Conservation (phyloP, 2,888 invertebrate species). For the Lasioglossum marginatum region DNA sequence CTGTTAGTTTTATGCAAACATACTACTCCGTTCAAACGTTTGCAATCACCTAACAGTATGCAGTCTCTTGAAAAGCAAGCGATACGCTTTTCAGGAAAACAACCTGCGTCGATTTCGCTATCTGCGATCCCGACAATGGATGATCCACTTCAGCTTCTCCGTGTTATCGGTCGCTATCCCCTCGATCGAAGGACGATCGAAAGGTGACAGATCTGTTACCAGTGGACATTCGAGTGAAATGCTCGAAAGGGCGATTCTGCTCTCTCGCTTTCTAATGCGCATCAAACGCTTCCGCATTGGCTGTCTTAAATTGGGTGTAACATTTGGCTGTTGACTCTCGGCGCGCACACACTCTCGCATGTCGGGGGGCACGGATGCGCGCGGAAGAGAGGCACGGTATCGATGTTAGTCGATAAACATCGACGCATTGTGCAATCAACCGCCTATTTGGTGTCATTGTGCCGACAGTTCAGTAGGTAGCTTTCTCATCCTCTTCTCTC, state of each 20-base stretch:
- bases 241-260: conserved; percentile 65
- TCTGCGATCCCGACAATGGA: not conserved
- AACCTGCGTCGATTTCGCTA: not conserved
- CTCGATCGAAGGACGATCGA: conserved; percentile 15
- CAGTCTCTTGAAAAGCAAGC: not conserved
- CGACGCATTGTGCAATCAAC: conserved; percentile 84
- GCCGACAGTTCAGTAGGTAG: conserved; percentile 79
- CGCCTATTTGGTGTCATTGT: conserved; percentile 84
- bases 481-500: conserved; percentile 78
- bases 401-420: conserved; percentile 84
- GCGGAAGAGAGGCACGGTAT: conserved; percentile 71
- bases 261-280: conserved; percentile 77
- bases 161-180: not conserved
- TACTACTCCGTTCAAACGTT: not conserved
- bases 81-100: not conserved
- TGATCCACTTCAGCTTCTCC: not conserved
- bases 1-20: not conserved
- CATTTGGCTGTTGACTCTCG: conserved; percentile 82
- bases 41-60: not conserved
- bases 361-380: conserved; percentile 18
- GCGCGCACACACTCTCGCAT: conserved; percentile 42
- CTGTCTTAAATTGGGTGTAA: conserved; percentile 83
- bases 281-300: conserved; percentile 78
- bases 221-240: conserved; percentile 66
- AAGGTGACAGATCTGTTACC: conserved; percentile 29